Percentiles rank a stretch among this genome's conserved stretches.
Evolutionary conservation across 2,888 invertebrate genomes (phyloP).

Genomic region (Pseudococcus viburni): DNA sequence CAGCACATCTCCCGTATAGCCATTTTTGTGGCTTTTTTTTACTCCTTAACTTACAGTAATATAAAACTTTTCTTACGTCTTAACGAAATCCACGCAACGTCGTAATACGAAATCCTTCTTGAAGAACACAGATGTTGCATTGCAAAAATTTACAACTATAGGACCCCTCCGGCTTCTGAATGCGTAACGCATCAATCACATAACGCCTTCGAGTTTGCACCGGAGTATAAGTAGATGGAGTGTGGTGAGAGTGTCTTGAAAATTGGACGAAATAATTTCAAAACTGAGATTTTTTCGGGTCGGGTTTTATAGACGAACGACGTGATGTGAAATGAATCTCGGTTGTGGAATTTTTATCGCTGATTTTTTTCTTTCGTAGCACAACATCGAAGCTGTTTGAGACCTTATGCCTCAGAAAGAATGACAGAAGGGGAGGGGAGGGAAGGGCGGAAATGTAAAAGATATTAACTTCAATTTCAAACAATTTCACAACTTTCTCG

Average conservation of each 20-base stretch:
- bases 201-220: neutral
- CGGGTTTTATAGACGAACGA: neutral
- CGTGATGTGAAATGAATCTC: neutral
- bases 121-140: slow-evolving; percentile 61
- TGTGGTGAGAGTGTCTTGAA: slow-evolving; percentile 1
- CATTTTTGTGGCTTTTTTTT: slow-evolving; percentile 63
- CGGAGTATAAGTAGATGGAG: neutral
- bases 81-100: slow-evolving; percentile 58
- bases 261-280: slow-evolving; percentile 20
- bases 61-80: slow-evolving; percentile 63
- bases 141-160: slow-evolving; percentile 20
- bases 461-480: too few species aligned
- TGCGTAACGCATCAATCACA: slow-evolving; percentile 49
- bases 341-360: neutral
- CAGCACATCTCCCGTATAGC: slow-evolving; percentile 58
- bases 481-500: too few species aligned
- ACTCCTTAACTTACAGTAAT: slow-evolving; percentile 40
- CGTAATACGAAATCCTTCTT: slow-evolving; percentile 39
- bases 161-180: neutral
- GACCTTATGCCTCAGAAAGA: too few species aligned
- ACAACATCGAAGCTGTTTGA: too few species aligned
- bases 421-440: too few species aligned
- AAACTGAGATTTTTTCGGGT: neutral
- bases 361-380: too few species aligned
- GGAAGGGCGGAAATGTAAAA: too few species aligned